phyloP scores from a whole-genome alignment of 2,797 vertebrate genomes.

The Hapalemur alaotrensis region DNA sequence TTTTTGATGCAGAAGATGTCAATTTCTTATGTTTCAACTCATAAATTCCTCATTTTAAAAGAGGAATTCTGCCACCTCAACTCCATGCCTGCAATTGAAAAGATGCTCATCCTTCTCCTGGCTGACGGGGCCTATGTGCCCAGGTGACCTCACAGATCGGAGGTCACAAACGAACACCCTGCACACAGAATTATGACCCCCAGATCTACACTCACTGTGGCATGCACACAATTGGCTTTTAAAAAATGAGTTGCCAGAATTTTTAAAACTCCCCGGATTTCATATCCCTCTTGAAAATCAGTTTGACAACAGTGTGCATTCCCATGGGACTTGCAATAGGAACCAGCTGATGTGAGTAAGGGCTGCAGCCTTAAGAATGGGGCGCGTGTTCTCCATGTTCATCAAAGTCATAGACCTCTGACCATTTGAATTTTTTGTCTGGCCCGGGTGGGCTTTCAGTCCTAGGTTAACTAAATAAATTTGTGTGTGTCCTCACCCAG shows the following conservation, averaged over 20 bases:
- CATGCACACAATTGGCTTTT: background rate
- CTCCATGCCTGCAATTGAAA: background rate
- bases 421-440: background rate
- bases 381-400: fast-evolving
- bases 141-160: background rate
- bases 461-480: background rate
- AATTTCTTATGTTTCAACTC: background rate
- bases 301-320: no score
- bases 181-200: background rate
- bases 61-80: background rate
- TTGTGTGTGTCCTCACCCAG: background rate
- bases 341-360: background rate
- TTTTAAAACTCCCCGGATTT: background rate
- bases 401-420: background rate
- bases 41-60: background rate
- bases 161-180: background rate
- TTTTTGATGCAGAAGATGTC: background rate
- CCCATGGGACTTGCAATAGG: background rate
- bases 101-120: background rate
- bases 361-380: background rate
- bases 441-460: background rate
- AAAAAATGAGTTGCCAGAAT: background rate
- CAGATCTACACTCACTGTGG: fast-evolving
- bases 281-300: background rate
- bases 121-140: fast-evolving